Percentiles rank a stretch among this genome's conserved stretches.
These are phyloP conservation scores for Odontomachus brunneus DNA, from an alignment of 1,140 invertebrate genomes.

Conservation along the genomic window DNA sequence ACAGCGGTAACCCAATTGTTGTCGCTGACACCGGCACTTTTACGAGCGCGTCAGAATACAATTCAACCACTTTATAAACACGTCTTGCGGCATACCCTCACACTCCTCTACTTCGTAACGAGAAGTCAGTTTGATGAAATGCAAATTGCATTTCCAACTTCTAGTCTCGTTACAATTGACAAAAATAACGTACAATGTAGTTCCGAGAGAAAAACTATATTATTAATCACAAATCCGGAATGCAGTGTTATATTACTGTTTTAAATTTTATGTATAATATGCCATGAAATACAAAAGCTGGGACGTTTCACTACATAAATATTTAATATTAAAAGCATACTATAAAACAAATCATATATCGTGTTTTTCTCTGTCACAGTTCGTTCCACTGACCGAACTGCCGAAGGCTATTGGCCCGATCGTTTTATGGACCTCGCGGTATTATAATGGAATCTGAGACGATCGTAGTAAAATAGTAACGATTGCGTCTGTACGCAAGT, in stretches of 20 bases:
- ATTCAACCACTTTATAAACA: background rate
- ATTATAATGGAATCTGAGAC: background rate
- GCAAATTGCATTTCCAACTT: background rate
- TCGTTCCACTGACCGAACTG: background rate
- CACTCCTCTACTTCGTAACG: background rate
- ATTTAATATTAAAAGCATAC: slow-evolving; percentile 6
- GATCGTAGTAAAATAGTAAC: slow-evolving; percentile 19
- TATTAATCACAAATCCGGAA: slow-evolving; percentile 9
- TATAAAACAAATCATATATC: slow-evolving; percentile 7
- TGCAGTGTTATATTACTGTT: background rate
- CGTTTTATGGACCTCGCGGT: background rate
- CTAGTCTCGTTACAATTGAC: background rate
- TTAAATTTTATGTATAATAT: background rate
- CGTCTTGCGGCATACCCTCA: background rate
- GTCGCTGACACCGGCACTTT: background rate
- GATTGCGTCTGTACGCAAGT: too few species aligned
- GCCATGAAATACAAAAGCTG: slow-evolving; percentile 1
- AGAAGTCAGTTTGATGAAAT: background rate
- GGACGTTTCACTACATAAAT: slow-evolving; percentile 12
- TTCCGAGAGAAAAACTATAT: background rate
- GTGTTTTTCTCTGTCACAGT: background rate
- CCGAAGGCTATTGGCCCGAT: slow-evolving; percentile 5
- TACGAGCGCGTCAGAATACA: background rate
- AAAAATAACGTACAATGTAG: background rate
- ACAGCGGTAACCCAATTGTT: background rate